Percentiles rank a stretch among this genome's conserved stretches.
Conservation (phyloP, 2,797 vertebrate species). For the Sebastes iracundus region DNA sequence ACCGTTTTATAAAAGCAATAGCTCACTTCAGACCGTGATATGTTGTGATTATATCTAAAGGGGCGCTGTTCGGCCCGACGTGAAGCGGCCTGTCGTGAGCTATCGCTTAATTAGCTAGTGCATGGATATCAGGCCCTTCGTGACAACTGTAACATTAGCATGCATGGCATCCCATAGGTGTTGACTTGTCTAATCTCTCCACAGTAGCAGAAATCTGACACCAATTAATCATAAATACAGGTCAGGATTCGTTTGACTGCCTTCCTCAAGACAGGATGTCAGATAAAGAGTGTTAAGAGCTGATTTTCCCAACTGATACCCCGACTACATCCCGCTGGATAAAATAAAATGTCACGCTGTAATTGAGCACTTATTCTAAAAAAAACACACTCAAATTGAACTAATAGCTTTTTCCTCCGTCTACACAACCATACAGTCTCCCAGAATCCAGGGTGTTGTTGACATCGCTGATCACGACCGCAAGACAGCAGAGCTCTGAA, state of each 20-base stretch:
- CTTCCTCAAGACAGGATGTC: not conserved
- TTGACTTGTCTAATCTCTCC: not conserved
- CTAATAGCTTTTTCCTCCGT: not conserved
- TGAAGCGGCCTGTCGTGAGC: not conserved
- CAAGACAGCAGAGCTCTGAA: constrained; percentile 51
- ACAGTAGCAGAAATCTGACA: not conserved
- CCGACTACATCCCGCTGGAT: too few species aligned
- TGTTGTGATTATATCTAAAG: not conserved
- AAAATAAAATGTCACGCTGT: not conserved
- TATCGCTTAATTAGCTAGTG: not conserved
- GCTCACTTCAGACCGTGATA: not conserved
- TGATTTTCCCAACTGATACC: not conserved
- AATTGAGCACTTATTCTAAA: not conserved
- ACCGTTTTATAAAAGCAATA: not conserved
- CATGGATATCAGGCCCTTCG: not conserved
- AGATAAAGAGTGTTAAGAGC: not conserved
- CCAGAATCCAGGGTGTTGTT: not conserved
- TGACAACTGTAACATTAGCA: not conserved
- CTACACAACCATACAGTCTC: not conserved
- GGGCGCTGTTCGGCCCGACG: not conserved
- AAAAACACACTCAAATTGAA: not conserved
- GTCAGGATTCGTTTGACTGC: not conserved
- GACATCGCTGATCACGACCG: constrained; percentile 16
- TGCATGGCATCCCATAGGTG: not conserved
- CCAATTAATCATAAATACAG: not conserved